Conservation (phyloP, 2,113 vertebrate species). For the Cyanoliseus patagonus region DNA sequence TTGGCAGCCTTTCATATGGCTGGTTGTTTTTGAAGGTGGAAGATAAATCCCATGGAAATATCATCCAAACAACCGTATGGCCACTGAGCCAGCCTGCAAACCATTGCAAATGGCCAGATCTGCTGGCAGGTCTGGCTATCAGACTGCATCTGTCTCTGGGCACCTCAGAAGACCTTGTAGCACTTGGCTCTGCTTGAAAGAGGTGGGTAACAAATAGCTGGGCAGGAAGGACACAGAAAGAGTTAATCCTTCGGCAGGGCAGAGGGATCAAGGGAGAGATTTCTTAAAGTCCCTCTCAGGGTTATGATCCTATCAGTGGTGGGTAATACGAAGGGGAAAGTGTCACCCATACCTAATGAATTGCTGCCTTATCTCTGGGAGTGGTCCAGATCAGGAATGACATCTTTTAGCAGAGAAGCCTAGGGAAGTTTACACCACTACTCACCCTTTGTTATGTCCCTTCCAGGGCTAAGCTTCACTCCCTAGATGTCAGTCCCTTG, state of each 20-base stretch:
- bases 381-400: background rate
- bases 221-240: background rate
- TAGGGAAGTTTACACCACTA: background rate
- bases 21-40: slow-evolving; percentile 68
- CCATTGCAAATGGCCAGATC: slow-evolving; percentile 57
- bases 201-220: background rate
- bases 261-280: background rate
- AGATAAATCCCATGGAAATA: slow-evolving; percentile 63
- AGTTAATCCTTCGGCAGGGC: background rate
- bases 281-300: background rate
- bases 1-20: slow-evolving; percentile 62
- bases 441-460: background rate
- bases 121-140: slow-evolving; percentile 29
- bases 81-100: slow-evolving; percentile 48
- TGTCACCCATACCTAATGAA: background rate
- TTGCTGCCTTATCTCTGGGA: background rate
- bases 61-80: slow-evolving; percentile 68
- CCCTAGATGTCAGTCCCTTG: background rate
- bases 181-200: background rate
- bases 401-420: background rate
- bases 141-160: slow-evolving; percentile 42
- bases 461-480: background rate
- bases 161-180: slow-evolving; percentile 46
- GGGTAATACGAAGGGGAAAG: background rate
- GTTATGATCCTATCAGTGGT: background rate